Conservation (phyloP, 2,113 vertebrate genomes). For the Pimephales promelas region DNA sequence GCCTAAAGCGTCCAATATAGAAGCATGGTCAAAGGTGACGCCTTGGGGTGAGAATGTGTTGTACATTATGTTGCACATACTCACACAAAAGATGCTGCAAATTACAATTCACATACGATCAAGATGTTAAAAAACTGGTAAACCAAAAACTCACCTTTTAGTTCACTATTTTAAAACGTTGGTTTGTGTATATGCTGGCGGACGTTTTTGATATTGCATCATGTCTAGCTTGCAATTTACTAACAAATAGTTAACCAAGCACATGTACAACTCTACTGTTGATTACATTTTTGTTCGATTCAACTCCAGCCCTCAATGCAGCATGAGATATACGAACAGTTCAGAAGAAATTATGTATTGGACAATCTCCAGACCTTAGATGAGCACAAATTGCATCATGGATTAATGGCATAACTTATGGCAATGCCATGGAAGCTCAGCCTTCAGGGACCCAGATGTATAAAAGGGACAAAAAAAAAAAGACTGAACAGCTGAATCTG, state of each 20-base stretch:
- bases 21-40: too few species aligned
- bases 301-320: neutral
- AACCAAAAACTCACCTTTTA: too few species aligned
- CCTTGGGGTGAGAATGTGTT: too few species aligned
- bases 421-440: neutral
- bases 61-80: too few species aligned
- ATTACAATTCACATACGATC: too few species aligned
- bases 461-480: constrained; percentile 37
- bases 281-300: neutral
- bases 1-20: too few species aligned
- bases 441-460: constrained; percentile 8
- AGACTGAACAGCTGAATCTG: constrained; percentile 30
- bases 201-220: neutral
- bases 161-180: neutral
- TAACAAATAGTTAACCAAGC: neutral
- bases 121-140: too few species aligned
- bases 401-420: neutral
- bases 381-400: constrained; percentile 15
- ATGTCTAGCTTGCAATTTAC: neutral
- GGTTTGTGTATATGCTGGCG: neutral
- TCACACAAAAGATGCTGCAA: too few species aligned
- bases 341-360: neutral
- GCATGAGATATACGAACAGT: neutral
- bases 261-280: neutral
- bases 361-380: constrained; percentile 10